phyloP scores from a whole-genome alignment of 1,140 invertebrate genomes.

The Microplitis mediator region DNA sequence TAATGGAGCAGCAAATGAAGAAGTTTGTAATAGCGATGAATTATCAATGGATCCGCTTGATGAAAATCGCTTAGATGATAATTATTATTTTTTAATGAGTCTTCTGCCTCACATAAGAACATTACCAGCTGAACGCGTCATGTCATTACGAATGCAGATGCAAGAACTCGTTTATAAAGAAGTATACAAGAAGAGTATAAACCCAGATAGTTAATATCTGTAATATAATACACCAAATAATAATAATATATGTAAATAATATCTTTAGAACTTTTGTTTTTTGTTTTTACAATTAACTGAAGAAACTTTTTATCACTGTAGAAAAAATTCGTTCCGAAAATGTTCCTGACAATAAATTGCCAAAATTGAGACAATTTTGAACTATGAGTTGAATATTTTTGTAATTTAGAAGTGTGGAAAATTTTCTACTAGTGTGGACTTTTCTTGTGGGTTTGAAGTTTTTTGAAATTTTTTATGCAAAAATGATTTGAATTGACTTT shows the following conservation, averaged over 20 bases:
- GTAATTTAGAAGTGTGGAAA: no score
- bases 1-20: not conserved
- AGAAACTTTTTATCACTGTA: no score
- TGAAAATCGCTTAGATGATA: constrained; percentile 52
- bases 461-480: not conserved
- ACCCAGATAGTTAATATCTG: not conserved
- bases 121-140: constrained; percentile 51
- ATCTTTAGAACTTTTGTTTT: not conserved
- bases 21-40: constrained; percentile 40
- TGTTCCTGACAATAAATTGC: no score
- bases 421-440: no score
- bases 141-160: constrained; percentile 58
- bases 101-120: constrained; percentile 55
- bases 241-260: not conserved
- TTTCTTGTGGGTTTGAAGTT: no score
- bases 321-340: no score
- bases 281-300: no score
- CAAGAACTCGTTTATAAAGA: constrained; percentile 59
- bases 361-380: no score
- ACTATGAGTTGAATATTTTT: no score
- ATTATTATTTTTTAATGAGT: constrained; percentile 59
- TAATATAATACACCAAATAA: not conserved
- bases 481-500: not conserved
- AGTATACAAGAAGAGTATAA: constrained; percentile 53
- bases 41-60: constrained; percentile 47